These are phyloP conservation scores for Listrodromus nycthemerus DNA, from an alignment of 2,888 invertebrate genomes.

Conservation along the genomic window DNA sequence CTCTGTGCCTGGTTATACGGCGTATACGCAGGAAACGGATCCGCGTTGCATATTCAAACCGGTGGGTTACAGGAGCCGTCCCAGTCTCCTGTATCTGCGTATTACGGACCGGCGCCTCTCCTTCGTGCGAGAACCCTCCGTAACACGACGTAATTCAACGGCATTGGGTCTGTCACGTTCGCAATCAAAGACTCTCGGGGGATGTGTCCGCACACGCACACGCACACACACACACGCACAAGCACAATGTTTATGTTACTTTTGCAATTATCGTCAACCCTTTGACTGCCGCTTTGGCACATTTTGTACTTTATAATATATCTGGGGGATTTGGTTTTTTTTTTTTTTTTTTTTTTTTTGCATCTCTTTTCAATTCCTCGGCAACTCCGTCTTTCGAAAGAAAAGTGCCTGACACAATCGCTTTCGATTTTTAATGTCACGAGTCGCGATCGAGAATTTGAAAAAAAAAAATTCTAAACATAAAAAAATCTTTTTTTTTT, in stretches of 20 bases:
- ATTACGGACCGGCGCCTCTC: conserved; percentile 55
- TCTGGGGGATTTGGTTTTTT: too few species aligned
- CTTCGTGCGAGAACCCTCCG: conserved; percentile 47
- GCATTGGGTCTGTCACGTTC: conserved; percentile 27
- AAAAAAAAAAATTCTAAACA: too few species aligned
- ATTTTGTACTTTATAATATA: background rate
- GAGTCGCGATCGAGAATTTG: too few species aligned
- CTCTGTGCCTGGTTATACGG: conserved; percentile 13
- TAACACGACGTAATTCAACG: conserved; percentile 42
- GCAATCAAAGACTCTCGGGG: conserved; percentile 34
- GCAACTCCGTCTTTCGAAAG: too few species aligned
- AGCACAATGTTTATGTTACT: background rate
- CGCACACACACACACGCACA: background rate
- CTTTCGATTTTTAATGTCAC: too few species aligned
- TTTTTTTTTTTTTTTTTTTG: too few species aligned
- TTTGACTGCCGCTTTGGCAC: background rate
- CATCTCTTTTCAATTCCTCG: too few species aligned
- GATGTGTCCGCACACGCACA: background rate
- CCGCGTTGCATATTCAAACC: conserved; percentile 62
- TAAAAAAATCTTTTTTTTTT: too few species aligned
- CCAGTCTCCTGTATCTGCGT: conserved; percentile 34
- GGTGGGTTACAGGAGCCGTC: conserved; percentile 47
- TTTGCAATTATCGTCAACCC: background rate
- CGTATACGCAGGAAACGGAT: conserved; percentile 53
- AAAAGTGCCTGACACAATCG: too few species aligned